Percentiles rank a stretch among this genome's conserved stretches.
phyloP scores from a whole-genome alignment of 2,888 invertebrate genomes.

The Ypsolopha scabrella region DNA sequence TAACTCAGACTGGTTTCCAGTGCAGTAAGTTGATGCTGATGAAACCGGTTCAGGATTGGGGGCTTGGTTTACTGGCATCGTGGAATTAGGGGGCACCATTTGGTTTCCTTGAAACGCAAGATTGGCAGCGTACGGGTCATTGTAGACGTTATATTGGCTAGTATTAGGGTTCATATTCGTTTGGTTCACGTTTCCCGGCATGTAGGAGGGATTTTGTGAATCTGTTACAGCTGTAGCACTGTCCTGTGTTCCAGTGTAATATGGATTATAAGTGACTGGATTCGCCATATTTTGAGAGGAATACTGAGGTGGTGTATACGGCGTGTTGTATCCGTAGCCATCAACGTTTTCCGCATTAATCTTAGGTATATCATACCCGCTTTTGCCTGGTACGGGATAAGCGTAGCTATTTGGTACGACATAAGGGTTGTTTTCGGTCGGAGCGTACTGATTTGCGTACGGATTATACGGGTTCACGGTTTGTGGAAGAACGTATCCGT shows the following conservation, averaged over 20 bases:
- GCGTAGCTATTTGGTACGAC: conserved; percentile 28
- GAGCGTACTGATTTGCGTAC: conserved; percentile 29
- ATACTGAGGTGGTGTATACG: conserved; percentile 49
- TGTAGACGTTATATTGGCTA: conserved; percentile 14
- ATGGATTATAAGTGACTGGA: conserved; percentile 44
- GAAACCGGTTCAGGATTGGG: conserved; percentile 28
- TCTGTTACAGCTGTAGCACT: conserved; percentile 38
- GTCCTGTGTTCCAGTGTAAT: conserved; percentile 42
- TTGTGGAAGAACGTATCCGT: conserved; percentile 44
- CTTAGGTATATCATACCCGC: conserved; percentile 38
- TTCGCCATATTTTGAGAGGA: conserved; percentile 28
- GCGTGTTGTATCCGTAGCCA: conserved; percentile 34
- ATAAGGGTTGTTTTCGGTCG: conserved; percentile 32
- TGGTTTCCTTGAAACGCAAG: background rate
- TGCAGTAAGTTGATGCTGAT: conserved; percentile 16
- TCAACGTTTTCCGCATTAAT: conserved; percentile 9
- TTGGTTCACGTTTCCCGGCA: background rate
- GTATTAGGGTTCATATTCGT: conserved; percentile 5
- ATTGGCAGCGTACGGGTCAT: conserved; percentile 18
- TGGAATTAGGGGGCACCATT: conserved; percentile 4
- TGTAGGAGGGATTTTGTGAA: conserved; percentile 22
- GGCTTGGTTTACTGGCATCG: conserved; percentile 16
- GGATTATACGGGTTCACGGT: conserved; percentile 35
- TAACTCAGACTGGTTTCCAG: conserved; percentile 29
- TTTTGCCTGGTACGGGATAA: conserved; percentile 29